phyloP scores from a whole-genome alignment of 2,888 invertebrate genomes.

The Galerucella pusilla region DNA sequence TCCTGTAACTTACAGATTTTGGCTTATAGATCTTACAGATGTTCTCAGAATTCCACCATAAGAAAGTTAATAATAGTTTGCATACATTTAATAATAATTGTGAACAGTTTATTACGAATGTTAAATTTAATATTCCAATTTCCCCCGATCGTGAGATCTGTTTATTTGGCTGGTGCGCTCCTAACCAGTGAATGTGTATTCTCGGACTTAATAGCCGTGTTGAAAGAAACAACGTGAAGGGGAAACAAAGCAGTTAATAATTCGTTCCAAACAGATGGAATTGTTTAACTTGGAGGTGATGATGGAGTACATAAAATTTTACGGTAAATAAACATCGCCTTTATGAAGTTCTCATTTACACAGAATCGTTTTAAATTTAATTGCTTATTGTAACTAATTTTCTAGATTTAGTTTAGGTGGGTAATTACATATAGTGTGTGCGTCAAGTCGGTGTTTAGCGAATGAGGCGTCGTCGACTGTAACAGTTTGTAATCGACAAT shows the following conservation, averaged over 20 bases:
- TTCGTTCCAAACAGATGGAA: constrained; percentile 54
- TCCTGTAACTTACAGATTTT: no score
- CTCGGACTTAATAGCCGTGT: constrained; percentile 52
- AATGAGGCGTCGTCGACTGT: constrained; percentile 13
- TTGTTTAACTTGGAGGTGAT: constrained; percentile 55
- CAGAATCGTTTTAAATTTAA: constrained; percentile 42
- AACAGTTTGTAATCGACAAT: background rate
- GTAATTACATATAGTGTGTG: constrained; percentile 22
- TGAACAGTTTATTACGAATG: no score
- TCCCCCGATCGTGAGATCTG: constrained; percentile 31
- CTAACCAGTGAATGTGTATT: constrained; percentile 43
- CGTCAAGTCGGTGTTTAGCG: constrained; percentile 1
- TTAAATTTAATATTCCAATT: constrained; percentile 14
- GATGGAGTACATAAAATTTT: constrained; percentile 56
- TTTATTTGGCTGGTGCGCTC: constrained; percentile 39
- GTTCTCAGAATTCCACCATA: no score
- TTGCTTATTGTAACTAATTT: constrained; percentile 46
- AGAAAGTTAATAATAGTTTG: no score
- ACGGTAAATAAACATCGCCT: constrained; percentile 54
- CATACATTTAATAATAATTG: no score
- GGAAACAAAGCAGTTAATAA: constrained; percentile 58
- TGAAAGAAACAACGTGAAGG: constrained; percentile 53
- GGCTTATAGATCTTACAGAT: no score
- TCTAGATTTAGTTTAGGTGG: constrained; percentile 20
- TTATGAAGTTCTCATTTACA: constrained; percentile 51